These are phyloP conservation scores for Melieria picta DNA, from an alignment of 2,888 invertebrate species.

Conservation along the genomic window DNA sequence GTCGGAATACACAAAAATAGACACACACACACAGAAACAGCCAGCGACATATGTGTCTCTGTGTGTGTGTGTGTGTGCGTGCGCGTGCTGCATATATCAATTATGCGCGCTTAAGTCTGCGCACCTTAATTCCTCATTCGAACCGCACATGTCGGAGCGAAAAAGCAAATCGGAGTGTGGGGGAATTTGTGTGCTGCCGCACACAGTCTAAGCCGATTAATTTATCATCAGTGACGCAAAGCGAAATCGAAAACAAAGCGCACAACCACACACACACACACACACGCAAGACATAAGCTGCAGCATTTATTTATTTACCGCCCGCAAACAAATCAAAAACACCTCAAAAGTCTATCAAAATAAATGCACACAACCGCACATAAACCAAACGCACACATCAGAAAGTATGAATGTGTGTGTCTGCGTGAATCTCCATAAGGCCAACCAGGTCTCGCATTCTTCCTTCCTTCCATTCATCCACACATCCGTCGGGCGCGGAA, in stretches of 20 bases:
- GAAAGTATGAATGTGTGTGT: neutral
- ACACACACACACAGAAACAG: constrained; percentile 5
- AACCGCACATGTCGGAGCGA: too few relatives aligned
- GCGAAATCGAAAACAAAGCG: too few relatives aligned
- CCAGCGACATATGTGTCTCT: neutral
- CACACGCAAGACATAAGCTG: constrained; percentile 6
- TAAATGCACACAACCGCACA: neutral
- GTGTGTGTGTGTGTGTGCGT: neutral
- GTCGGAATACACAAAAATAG: neutral
- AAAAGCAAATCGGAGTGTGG: too few relatives aligned
- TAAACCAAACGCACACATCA: neutral
- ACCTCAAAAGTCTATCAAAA: constrained; percentile 30
- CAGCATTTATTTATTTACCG: constrained; percentile 30
- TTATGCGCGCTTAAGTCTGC: neutral
- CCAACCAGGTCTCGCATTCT: neutral
- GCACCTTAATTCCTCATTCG: too few relatives aligned
- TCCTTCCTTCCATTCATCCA: too few relatives aligned
- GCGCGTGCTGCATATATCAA: neutral
- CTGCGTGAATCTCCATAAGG: neutral
- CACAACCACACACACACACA: neutral
- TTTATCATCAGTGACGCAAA: too few relatives aligned
- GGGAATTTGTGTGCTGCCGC: too few relatives aligned
- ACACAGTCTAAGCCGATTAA: too few relatives aligned
- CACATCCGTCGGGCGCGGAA: too few relatives aligned
- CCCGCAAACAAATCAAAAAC: constrained; percentile 39